Percentiles rank a stretch among this genome's conserved stretches.
Evolutionary conservation across 2,113 vertebrate species (phyloP).

Genomic region (Melanostigma gelatinosum): DNA sequence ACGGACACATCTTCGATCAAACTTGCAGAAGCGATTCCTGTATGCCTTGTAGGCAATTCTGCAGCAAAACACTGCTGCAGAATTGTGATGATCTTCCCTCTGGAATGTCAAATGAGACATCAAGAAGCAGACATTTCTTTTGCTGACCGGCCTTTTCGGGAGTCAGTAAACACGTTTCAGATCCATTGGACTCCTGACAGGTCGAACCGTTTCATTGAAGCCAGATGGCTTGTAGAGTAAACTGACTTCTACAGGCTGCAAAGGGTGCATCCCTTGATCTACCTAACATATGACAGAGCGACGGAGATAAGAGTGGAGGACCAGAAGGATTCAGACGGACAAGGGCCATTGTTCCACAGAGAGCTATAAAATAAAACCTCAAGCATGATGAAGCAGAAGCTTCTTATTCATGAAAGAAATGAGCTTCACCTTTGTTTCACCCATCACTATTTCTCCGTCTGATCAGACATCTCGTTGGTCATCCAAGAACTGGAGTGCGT

Average conservation of each 20-base stretch:
- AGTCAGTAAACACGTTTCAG: constrained; percentile 38
- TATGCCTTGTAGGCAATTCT: background rate
- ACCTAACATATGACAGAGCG: constrained; percentile 21
- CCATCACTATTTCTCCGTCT: constrained; percentile 26
- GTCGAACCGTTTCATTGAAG: constrained; percentile 31
- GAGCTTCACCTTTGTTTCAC: constrained; percentile 39
- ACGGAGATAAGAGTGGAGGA: constrained; percentile 24
- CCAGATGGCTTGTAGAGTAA: constrained; percentile 42
- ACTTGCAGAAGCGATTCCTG: background rate
- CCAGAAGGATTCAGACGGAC: constrained; percentile 29
- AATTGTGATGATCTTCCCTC: background rate
- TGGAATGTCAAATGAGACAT: constrained; percentile 27
- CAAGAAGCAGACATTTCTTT: constrained; percentile 14
- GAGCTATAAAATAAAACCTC: constrained; percentile 24
- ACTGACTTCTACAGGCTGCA: background rate
- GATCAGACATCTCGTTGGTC: constrained; percentile 14
- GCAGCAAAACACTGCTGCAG: background rate
- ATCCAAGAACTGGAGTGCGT: constrained; percentile 37
- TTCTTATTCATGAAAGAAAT: background rate
- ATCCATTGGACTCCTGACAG: constrained; percentile 17
- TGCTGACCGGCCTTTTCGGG: constrained; percentile 18
- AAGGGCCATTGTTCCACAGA: background rate
- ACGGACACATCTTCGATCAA: background rate
- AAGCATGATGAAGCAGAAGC: constrained; percentile 15
- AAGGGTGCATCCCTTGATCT: constrained; percentile 28